Evolutionary conservation across 2,888 invertebrate genomes (phyloP).

Genomic region (Epinotia ramella): DNA sequence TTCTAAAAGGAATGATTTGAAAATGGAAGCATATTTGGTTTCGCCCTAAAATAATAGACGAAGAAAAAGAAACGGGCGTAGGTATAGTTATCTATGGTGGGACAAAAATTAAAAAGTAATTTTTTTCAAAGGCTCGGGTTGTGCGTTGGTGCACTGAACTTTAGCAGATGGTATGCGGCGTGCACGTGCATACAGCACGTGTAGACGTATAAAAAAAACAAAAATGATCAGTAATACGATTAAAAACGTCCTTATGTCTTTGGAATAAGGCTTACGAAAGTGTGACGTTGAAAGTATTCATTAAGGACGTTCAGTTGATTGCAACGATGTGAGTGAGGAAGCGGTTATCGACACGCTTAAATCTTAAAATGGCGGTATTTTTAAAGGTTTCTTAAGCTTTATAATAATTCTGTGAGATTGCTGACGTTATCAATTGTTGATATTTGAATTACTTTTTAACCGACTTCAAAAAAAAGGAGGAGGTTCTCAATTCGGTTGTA

Average conservation of each 20-base stretch:
- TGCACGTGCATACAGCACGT: conserved; percentile 45
- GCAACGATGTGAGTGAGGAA: conserved; percentile 38
- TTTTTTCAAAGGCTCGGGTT: conserved; percentile 34
- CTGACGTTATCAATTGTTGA: neutral
- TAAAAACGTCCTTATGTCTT: conserved; percentile 10
- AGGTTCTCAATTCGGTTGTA: no score
- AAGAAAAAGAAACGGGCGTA: conserved; percentile 28
- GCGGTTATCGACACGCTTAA: conserved; percentile 19
- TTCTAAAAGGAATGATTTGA: conserved; percentile 22
- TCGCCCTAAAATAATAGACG: conserved; percentile 32
- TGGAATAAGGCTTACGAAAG: conserved; percentile 6
- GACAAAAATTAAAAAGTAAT: conserved; percentile 37
- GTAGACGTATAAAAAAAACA: conserved; percentile 37
- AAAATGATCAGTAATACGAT: conserved; percentile 12
- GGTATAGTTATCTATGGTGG: conserved; percentile 14
- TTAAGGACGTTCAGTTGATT: conserved; percentile 39
- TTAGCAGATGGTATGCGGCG: conserved; percentile 39
- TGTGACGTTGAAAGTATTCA: conserved; percentile 25
- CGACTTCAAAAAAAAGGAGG: no score
- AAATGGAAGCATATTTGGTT: conserved; percentile 30
- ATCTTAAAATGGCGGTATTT: conserved; percentile 13
- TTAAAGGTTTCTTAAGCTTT: conserved; percentile 13
- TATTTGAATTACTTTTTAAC: neutral
- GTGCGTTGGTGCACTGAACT: conserved; percentile 41
- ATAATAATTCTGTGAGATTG: neutral